These are phyloP conservation scores for Syrmaticus mikado DNA, from an alignment of 2,113 vertebrate species.

Conservation along the genomic window DNA sequence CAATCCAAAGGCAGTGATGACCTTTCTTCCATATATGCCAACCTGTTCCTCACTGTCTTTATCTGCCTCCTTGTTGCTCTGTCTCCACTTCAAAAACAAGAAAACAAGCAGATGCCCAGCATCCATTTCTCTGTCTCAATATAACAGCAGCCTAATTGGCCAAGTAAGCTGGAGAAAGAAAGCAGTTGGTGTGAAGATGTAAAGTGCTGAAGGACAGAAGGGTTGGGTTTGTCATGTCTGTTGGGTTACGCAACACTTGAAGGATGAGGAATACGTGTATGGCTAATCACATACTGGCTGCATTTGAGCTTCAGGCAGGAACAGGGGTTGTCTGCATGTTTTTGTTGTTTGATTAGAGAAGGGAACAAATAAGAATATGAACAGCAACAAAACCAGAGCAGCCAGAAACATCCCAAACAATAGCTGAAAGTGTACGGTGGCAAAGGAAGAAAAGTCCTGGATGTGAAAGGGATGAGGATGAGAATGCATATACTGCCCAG, in stretches of 20 bases:
- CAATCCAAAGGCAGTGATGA: not conserved
- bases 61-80: not conserved
- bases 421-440: not conserved
- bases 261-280: conserved; percentile 7
- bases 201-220: not conserved
- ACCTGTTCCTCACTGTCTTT: not conserved
- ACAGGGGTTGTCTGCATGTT: not conserved
- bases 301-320: conserved; percentile 3
- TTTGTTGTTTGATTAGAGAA: not conserved
- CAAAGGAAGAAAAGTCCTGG: not conserved
- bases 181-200: not conserved
- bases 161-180: not conserved
- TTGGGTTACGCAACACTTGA: conserved; percentile 17
- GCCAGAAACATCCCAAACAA: not conserved
- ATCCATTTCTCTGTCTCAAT: not conserved
- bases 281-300: conserved; percentile 13
- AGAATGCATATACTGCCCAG: not conserved
- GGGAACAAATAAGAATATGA: not conserved
- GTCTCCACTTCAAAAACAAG: not conserved
- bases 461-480: not conserved
- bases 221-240: conserved; percentile 11
- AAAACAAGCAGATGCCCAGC: not conserved
- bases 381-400: not conserved
- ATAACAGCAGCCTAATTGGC: not conserved
- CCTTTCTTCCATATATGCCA: not conserved